Evolutionary conservation across 1,140 invertebrate species (phyloP).

Genomic region (Procambarus clarkii): DNA sequence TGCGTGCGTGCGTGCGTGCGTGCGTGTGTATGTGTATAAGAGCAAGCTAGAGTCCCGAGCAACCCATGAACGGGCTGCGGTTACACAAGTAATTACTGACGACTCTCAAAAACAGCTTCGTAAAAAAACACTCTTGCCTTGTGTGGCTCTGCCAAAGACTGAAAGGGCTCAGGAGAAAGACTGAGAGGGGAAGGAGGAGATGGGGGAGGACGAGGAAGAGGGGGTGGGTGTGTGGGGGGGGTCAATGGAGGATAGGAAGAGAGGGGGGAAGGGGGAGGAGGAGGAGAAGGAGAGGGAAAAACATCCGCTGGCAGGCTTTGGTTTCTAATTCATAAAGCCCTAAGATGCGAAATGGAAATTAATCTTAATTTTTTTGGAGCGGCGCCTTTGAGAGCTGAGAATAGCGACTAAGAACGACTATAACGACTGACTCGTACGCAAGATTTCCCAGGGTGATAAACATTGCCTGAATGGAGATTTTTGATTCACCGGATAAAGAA

Average conservation of each 20-base stretch:
- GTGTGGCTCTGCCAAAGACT: constrained; percentile 20
- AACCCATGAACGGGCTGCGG: not conserved
- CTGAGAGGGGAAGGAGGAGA: not conserved
- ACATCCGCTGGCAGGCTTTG: constrained; percentile 35
- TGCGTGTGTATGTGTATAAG: not conserved
- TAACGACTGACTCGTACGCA: constrained; percentile 23
- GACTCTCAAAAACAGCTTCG: not conserved
- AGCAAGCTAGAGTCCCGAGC: constrained; percentile 6
- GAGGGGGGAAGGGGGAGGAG: not conserved
- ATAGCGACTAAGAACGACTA: constrained; percentile 23
- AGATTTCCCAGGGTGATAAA: constrained; percentile 47
- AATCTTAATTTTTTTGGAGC: constrained; percentile 56
- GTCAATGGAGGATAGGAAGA: too few species aligned
- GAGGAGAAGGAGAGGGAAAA: not conserved
- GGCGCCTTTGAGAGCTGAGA: constrained; percentile 41
- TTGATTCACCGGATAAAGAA: constrained; percentile 60
- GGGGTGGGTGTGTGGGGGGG: too few species aligned
- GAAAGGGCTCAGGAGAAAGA: constrained; percentile 2
- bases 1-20: not conserved
- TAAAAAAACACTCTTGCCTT: constrained; percentile 17
- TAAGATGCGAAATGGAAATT: constrained; percentile 63
- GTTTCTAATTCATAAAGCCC: constrained; percentile 53
- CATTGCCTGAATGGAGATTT: constrained; percentile 60
- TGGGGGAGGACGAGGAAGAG: not conserved
- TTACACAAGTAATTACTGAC: constrained; percentile 39